Evolutionary conservation across 2,797 vertebrate genomes (phyloP), one percentile per base, ranked within the genome.

Genomic region (Spinus pinus): DNA sequence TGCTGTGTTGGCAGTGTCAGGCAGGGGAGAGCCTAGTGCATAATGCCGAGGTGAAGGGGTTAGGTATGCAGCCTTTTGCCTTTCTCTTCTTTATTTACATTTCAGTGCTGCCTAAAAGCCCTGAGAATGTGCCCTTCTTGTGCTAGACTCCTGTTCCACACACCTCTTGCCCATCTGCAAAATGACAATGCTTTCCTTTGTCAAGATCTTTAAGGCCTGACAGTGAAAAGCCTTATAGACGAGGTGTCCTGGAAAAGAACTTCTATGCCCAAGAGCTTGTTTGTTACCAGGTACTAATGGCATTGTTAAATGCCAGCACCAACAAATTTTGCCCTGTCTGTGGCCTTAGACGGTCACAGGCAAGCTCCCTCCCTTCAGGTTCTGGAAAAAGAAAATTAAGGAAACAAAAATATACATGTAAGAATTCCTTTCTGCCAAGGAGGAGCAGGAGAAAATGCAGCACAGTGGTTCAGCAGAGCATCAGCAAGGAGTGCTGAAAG

Each of bases 1-100:
- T 31, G 41, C 91, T 94, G 92, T 71, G 61, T n/a, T 25, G 86
- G 85, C 91, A 81, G 93, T 78, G 94, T 95, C 96, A 95, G 94
- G 82, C 81, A 62, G 89, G 37, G 85, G 78, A 96, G 70, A 96
- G 86, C 93, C 93, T 94, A 92, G 75, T 71, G 92, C 20, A 60
- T 91, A 95, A 88, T 37, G 51, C 50, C 0, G 21, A 88, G 93
- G 88, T 92, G 81, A 94, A 95, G 70, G 64, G 54, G 87, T 95
- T 57, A 78, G 80, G 37, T 51, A 66, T 72, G 84, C 50, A 95
- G 44, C 58, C 50, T 94, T 74, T 66, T 86, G 50, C 66, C 41
- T 95, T 93, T 91, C 79, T 88, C 86, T 83, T 83, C 53, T 42
- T 93, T 88, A 94, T 83, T 94, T 94, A 75, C 80, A 66, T 91